Evolutionary conservation across 2,797 vertebrate species (phyloP).

Genomic region (Hydrocynus forskahlii): DNA sequence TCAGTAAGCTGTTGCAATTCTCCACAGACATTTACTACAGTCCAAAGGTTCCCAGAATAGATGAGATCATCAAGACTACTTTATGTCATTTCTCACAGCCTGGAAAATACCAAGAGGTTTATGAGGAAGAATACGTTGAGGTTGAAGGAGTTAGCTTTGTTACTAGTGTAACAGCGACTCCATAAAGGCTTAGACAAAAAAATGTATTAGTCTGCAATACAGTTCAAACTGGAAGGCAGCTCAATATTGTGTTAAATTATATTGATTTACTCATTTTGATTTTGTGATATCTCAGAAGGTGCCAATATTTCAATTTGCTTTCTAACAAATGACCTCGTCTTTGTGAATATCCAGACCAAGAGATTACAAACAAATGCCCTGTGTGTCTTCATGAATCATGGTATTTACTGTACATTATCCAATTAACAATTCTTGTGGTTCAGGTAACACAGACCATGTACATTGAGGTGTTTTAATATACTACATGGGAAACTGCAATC

Average conservation of each 20-base stretch:
- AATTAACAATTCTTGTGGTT: too few relatives aligned
- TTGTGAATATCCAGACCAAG: too few relatives aligned
- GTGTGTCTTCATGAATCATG: too few relatives aligned
- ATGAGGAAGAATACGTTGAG: background rate
- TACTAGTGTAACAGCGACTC: background rate
- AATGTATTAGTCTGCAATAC: background rate
- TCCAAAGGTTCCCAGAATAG: conserved; percentile 18
- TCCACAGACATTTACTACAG: background rate
- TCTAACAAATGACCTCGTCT: too few relatives aligned
- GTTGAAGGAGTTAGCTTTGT: background rate
- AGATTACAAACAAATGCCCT: too few relatives aligned
- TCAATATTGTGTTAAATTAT: background rate
- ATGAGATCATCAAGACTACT: conserved; percentile 32
- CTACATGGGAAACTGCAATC: too few relatives aligned
- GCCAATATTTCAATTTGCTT: background rate
- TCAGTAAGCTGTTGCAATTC: conserved; percentile 17
- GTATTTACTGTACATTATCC: too few relatives aligned
- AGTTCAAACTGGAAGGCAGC: background rate
- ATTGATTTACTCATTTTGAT: background rate
- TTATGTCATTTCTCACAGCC: conserved; percentile 19
- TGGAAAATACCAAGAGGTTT: background rate
- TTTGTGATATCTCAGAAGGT: background rate
- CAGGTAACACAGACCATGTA: too few relatives aligned
- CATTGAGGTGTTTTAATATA: too few relatives aligned
- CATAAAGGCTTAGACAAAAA: background rate